These are phyloP conservation scores for Ifrita kowaldi DNA, from an alignment of 2,113 vertebrate genomes.

Conservation along the genomic window DNA sequence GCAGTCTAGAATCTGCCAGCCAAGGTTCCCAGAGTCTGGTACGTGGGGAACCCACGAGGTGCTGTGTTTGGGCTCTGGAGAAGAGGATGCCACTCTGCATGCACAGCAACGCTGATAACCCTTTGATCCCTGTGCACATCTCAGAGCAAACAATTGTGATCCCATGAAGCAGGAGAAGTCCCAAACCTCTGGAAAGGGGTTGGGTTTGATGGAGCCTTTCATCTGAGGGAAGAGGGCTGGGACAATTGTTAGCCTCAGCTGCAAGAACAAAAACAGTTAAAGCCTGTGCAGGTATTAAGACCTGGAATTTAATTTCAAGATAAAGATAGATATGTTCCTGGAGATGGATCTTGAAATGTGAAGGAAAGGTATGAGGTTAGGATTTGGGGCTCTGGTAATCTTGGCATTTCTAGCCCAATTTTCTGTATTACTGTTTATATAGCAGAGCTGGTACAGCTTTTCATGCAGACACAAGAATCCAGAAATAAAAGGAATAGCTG, in stretches of 20 bases:
- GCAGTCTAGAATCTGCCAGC: neutral
- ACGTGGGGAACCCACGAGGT: neutral
- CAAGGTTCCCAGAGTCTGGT: neutral
- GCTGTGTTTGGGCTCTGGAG: neutral
- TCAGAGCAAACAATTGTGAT: neutral
- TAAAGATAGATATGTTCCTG: neutral
- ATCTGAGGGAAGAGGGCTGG: neutral
- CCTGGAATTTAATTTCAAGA: neutral
- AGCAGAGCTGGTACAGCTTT: neutral
- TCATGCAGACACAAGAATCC: neutral
- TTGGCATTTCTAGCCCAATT: neutral
- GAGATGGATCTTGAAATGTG: neutral
- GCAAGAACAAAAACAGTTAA: neutral
- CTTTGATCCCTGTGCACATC: neutral
- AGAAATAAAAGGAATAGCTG: slow-evolving; percentile 30
- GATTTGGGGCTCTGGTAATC: neutral
- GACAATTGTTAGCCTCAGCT: neutral
- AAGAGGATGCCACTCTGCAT: neutral
- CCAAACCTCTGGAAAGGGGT: neutral
- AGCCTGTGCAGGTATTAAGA: neutral
- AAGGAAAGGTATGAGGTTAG: neutral
- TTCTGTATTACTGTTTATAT: neutral
- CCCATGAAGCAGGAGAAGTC: neutral
- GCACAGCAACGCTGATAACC: neutral
- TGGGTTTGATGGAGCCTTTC: neutral